Percentiles rank a stretch among this genome's conserved stretches.
These are phyloP conservation scores for Phyllotreta cruciferae DNA, from an alignment of 2,888 invertebrate genomes.

Conservation along the genomic window DNA sequence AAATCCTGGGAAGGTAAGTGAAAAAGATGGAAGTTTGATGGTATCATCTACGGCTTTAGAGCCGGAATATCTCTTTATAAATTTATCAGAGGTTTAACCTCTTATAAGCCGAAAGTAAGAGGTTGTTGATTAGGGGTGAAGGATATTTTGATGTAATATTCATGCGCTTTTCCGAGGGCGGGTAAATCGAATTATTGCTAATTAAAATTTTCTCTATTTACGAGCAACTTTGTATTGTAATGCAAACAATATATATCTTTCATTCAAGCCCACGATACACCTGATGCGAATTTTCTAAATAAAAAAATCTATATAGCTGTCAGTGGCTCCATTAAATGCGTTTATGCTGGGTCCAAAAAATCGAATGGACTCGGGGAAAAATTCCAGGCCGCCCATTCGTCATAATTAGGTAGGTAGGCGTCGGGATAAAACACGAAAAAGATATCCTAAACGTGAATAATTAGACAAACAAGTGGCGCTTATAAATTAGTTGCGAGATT, in stretches of 20 bases:
- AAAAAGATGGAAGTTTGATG: slow-evolving; percentile 37
- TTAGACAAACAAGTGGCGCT: slow-evolving; percentile 25
- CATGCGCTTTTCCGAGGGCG: slow-evolving; percentile 13
- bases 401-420: slow-evolving; percentile 18
- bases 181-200: background rate
- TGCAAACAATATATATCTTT: background rate
- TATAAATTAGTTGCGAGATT: slow-evolving; percentile 28
- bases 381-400: slow-evolving; percentile 16
- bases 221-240: background rate
- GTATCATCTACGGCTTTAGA: slow-evolving; percentile 25
- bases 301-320: slow-evolving; percentile 15
- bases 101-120: slow-evolving; percentile 24
- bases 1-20: slow-evolving; percentile 40
- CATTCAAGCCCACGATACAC: background rate
- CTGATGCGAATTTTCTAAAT: background rate
- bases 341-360: background rate
- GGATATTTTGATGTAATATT: slow-evolving; percentile 30
- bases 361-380: slow-evolving; percentile 7
- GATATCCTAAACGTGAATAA: slow-evolving; percentile 22
- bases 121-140: slow-evolving; percentile 30
- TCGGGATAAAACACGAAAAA: slow-evolving; percentile 16
- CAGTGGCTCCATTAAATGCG: slow-evolving; percentile 17
- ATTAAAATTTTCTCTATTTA: background rate
- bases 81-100: slow-evolving; percentile 39
- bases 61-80: slow-evolving; percentile 31